Base-by-base conservation (phyloP, 2,888 invertebrate species). In the Torymus texanus region DNA sequence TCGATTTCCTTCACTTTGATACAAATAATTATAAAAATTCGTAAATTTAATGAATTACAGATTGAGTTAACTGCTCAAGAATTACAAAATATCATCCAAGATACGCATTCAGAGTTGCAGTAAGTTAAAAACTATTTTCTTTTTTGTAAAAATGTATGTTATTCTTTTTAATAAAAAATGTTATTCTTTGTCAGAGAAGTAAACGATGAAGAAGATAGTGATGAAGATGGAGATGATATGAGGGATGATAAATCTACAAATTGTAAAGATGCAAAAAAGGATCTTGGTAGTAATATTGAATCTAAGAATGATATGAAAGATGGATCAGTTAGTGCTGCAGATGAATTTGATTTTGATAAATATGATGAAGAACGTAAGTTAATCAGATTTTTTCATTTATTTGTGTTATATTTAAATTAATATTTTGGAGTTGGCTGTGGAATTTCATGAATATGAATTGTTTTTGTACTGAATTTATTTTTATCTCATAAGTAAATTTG, bases 11-110 rank as follows among this genome's bases (percentile, higher is more conserved):
- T 41, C 41, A 41, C 10, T 41, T 41, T 41, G 41, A 8, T 41
- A 8, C 8, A 8, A 41, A 41, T 41, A 41, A 41, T 41, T 41
- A 41, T 41, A 41, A 41, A 41, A 41, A 41, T 41, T 8, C 10
- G 5, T 8, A 41, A 41, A 41, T 41, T 41, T 8, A 41, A 41
- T 41, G 41, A 41, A 41, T 62, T 84, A 89, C 90, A 95, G 95
- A 93, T 96, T 75, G 94, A 95, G 88, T 89, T 96, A 80, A 94
- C 94, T 2, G 94, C 95, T 86, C 93, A 94, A 78, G 96, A 97
- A 87, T 90, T 97, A 71, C 93, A 94, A 81, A 92, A 93, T 83
- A 94, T 97, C 65, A 95, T 97, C 74, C 93, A 94, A 86, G 93
- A 95, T 84, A 94, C 95, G 0, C 93, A 94, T 82, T 91, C 92